These are phyloP conservation scores for Scolopax rusticola DNA, from an alignment of 2,797 vertebrate genomes.

Conservation along the genomic window DNA sequence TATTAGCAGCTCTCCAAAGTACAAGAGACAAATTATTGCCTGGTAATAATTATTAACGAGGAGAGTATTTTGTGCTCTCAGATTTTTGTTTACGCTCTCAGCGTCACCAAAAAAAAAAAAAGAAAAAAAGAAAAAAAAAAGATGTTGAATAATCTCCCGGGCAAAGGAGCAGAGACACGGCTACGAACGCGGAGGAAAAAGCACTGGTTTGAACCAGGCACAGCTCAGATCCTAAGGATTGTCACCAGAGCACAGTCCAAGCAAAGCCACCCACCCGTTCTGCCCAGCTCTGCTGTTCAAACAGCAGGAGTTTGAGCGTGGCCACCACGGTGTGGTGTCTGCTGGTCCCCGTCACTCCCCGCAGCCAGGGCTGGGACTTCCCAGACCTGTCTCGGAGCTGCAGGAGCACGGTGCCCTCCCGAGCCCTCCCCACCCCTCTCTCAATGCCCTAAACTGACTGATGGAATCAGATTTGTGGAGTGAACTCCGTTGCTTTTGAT, in stretches of 20 bases:
- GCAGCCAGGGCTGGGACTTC: not conserved
- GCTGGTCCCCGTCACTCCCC: not conserved
- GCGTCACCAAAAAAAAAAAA: not conserved
- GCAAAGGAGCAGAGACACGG: not conserved
- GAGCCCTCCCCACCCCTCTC: conserved; percentile 59
- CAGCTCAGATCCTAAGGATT: not conserved
- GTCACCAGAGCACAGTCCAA: not conserved
- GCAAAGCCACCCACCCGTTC: not conserved
- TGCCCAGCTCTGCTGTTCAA: not conserved
- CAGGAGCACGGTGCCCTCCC: not conserved
- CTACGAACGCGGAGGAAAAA: not conserved
- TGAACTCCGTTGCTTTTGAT: conserved; percentile 69
- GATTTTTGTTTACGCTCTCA: not conserved
- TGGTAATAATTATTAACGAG: not conserved
- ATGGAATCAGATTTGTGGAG: conserved; percentile 45
- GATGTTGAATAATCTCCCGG: not conserved
- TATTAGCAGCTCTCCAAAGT: conserved; percentile 27
- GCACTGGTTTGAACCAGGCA: fast-evolving
- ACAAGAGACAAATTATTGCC: not conserved
- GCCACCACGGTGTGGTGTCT: not conserved
- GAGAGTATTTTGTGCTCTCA: not conserved
- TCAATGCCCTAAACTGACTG: conserved; percentile 61
- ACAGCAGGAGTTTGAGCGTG: fast-evolving
- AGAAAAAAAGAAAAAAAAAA: not conserved
- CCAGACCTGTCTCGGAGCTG: not conserved